Conservation (phyloP, 2,113 vertebrate genomes). For the Megaleporinus macrocephalus region DNA sequence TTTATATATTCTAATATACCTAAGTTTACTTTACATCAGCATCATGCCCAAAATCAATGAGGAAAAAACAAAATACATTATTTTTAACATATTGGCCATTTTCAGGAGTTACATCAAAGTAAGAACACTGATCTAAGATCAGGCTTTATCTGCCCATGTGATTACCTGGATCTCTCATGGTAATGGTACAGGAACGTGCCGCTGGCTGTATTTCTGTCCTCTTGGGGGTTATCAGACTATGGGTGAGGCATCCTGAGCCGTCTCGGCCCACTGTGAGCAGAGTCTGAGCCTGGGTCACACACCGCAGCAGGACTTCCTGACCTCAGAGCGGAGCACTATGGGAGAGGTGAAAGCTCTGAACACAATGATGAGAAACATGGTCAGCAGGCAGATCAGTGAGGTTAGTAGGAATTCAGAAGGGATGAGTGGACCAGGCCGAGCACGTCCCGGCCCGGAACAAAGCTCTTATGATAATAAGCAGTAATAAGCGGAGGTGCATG, state of each 20-base stretch:
- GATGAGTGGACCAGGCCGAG: conserved; percentile 2
- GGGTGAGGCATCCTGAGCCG: conserved; percentile 43
- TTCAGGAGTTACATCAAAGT: too few relatives aligned
- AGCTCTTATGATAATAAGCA: conserved; percentile 16
- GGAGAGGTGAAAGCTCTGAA: conserved; percentile 13
- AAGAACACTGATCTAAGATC: too few relatives aligned
- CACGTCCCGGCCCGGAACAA: conserved; percentile 9
- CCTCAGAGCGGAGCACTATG: not conserved
- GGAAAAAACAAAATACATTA: too few relatives aligned
- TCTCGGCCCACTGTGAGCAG: not conserved
- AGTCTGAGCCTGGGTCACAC: conserved; percentile 23
- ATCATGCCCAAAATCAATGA: too few relatives aligned
- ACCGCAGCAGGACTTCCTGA: conserved; percentile 48
- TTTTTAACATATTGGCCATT: too few relatives aligned
- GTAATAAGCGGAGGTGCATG: not conserved
- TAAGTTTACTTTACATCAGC: too few relatives aligned
- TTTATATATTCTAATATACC: too few relatives aligned
- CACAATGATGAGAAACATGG: conserved; percentile 52
- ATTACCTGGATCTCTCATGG: conserved; percentile 11
- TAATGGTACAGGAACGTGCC: not conserved
- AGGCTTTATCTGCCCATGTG: not conserved
- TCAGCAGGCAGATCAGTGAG: conserved; percentile 38
- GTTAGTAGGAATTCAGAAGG: conserved; percentile 17
- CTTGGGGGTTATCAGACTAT: conserved; percentile 26
- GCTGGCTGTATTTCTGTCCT: conserved; percentile 7